phyloP scores from a whole-genome alignment of 2,113 vertebrate species.

The Crypturellus undulatus region DNA sequence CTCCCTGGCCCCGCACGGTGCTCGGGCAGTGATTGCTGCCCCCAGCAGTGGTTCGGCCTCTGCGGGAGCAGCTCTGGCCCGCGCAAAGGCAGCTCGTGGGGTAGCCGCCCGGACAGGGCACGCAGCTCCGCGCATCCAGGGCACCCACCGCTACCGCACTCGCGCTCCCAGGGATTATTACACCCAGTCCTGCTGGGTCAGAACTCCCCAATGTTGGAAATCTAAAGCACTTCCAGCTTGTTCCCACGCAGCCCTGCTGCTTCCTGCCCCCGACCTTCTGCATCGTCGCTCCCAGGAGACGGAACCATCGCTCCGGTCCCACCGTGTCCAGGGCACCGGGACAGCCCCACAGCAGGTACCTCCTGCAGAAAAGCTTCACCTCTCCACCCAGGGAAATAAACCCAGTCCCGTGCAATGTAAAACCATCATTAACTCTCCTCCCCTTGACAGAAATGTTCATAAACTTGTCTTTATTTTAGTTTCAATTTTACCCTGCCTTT shows the following conservation, averaged over 20 bases:
- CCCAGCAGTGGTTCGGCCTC: too few species aligned
- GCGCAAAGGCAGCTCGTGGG: not conserved
- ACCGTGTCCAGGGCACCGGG: too few species aligned
- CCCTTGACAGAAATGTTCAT: not conserved
- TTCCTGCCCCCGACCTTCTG: too few species aligned
- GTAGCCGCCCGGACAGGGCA: not conserved
- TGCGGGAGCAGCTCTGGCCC: too few species aligned
- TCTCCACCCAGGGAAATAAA: too few species aligned
- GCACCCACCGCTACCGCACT: not conserved
- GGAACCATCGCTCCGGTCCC: too few species aligned
- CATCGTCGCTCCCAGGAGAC: not conserved
- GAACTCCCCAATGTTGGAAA: not conserved
- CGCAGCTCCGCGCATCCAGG: not conserved
- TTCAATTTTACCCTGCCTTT: not conserved
- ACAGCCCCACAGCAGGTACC: too few species aligned
- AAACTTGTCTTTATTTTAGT: not conserved
- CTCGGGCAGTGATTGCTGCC: too few species aligned
- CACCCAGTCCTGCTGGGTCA: not conserved
- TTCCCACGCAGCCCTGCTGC: not conserved
- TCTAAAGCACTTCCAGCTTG: not conserved
- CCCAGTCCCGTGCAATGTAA: too few species aligned
- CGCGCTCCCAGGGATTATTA: fast-evolving
- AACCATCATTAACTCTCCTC: not conserved
- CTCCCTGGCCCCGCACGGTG: too few species aligned
- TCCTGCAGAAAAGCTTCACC: too few species aligned